phyloP scores from a whole-genome alignment of 2,888 invertebrate genomes.

The Plebejus anna region DNA sequence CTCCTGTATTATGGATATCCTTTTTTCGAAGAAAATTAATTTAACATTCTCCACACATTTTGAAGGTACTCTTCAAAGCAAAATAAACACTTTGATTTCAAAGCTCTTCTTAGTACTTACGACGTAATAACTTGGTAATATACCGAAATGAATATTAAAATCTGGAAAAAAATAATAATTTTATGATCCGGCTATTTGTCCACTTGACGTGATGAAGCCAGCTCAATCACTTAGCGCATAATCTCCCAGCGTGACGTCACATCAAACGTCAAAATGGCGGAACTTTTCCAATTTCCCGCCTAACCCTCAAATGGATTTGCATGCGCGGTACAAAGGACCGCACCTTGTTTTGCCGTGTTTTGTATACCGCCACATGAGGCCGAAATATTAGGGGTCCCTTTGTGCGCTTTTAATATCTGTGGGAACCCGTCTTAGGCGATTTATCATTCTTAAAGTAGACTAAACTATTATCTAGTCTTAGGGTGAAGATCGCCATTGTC shows the following conservation, averaged over 20 bases:
- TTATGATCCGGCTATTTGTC: not conserved
- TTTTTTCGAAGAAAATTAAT: no score
- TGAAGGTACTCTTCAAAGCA: no score
- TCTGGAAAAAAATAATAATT: not conserved
- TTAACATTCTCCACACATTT: no score
- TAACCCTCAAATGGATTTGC: conserved; percentile 73
- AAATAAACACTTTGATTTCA: no score
- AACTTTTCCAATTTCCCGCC: conserved; percentile 76
- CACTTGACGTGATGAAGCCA: conserved; percentile 8
- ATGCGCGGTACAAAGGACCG: conserved; percentile 59
- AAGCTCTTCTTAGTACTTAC: not conserved
- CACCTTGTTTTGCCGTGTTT: conserved; percentile 68
- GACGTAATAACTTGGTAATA: not conserved
- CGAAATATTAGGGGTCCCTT: conserved; percentile 62
- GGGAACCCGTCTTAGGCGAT: conserved; percentile 78
- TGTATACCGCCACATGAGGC: conserved; percentile 75
- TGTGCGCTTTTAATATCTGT: conserved; percentile 78
- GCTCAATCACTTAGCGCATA: conserved; percentile 20
- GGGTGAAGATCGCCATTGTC: conserved; percentile 64
- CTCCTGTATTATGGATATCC: no score
- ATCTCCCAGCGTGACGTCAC: conserved; percentile 42
- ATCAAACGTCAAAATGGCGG: conserved; percentile 57
- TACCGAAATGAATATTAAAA: not conserved
- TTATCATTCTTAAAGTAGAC: conserved; percentile 79
- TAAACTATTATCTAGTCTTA: conserved; percentile 64